phyloP scores from a whole-genome alignment of 37 sponge, comb jelly and placozoan genomes.

The Ephydatia muelleri region DNA sequence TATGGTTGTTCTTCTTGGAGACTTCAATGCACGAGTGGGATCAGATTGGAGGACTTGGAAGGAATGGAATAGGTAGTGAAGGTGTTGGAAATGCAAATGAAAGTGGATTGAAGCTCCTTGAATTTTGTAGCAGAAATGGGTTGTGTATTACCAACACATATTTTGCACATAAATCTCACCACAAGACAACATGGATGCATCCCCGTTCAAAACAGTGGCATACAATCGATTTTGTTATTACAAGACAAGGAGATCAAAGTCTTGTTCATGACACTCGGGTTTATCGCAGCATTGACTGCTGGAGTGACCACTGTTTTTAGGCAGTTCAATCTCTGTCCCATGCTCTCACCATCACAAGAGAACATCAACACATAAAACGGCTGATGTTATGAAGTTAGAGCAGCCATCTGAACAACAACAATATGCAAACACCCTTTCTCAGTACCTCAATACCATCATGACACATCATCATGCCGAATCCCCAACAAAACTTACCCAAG shows the following conservation, averaged over 20 bases:
- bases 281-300: neutral
- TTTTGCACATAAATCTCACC: neutral
- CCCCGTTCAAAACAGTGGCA: constrained; percentile 7
- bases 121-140: no score
- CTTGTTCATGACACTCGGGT: neutral
- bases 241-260: constrained; percentile 3
- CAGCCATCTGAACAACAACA: neutral
- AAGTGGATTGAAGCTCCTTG: no score
- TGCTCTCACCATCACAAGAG: neutral
- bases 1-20: no score
- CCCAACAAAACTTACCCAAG: neutral
- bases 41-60: no score
- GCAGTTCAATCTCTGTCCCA: neutral
- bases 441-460: neutral
- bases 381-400: neutral
- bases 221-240: neutral
- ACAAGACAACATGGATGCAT: constrained; percentile 6
- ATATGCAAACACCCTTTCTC: neutral
- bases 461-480: neutral
- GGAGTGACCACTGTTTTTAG: neutral
- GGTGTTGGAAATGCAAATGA: no score
- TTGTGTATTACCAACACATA: constrained; percentile 5
- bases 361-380: neutral
- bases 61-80: no score
- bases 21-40: no score